Evolutionary conservation across 2,797 vertebrate genomes (phyloP).

Genomic region (Oreochromis grahami): DNA sequence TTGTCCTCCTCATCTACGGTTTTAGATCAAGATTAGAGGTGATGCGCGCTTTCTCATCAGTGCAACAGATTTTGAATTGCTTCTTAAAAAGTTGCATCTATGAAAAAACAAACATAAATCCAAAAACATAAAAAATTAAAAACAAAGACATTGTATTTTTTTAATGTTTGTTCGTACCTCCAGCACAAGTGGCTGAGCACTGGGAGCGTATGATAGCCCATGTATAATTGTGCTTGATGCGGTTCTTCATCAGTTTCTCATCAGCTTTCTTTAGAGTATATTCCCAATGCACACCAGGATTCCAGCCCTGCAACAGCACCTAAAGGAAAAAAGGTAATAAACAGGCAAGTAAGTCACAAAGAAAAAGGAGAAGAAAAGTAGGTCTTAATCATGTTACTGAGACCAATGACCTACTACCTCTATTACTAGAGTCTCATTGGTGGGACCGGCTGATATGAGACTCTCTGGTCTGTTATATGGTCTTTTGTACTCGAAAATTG

Average conservation of each 20-base stretch:
- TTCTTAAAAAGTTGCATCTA: not conserved
- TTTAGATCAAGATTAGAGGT: not conserved
- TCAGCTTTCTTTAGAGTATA: conserved; percentile 75
- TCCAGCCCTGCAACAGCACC: conserved; percentile 86
- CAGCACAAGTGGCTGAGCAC: conserved; percentile 85
- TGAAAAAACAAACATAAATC: not conserved
- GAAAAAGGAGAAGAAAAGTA: not conserved
- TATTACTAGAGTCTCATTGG: conserved; percentile 84
- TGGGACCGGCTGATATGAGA: conserved; percentile 81
- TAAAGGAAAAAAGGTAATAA: conserved; percentile 40
- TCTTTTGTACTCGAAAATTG: conserved; percentile 84
- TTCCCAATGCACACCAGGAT: conserved; percentile 86
- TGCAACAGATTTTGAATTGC: not conserved
- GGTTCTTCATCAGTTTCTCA: conserved; percentile 52
- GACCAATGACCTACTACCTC: conserved; percentile 71
- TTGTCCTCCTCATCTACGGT: not conserved
- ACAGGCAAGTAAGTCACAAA: not conserved
- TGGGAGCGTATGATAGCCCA: conserved; percentile 82
- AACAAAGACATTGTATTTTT: not conserved
- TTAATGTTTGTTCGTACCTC: conserved; percentile 70
- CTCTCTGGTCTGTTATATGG: conserved; percentile 83
- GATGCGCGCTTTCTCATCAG: conserved; percentile 1
- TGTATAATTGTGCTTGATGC: conserved; percentile 77
- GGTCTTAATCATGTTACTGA: not conserved
- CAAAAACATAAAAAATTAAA: accelerated